Evolutionary conservation across 2,888 invertebrate species (phyloP).

Genomic region (Oeneis ivallda): DNA sequence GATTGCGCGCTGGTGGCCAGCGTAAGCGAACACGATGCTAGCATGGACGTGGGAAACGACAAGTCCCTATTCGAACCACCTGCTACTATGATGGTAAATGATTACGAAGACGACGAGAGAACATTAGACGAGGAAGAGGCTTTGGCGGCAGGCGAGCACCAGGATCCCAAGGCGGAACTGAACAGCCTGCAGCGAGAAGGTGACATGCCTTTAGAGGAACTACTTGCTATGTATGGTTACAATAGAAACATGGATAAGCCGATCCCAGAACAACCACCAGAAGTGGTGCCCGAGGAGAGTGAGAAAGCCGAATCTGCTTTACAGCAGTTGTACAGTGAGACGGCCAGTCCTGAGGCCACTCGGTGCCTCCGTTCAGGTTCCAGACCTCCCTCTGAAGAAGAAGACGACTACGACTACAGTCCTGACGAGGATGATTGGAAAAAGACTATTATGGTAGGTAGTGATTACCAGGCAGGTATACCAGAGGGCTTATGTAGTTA

Average conservation of each 20-base stretch:
- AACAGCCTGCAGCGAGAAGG: slow-evolving; percentile 95
- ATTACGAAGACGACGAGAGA: slow-evolving; percentile 98
- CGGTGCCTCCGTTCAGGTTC: slow-evolving; percentile 83
- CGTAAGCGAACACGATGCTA: slow-evolving; percentile 80
- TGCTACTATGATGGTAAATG: slow-evolving; percentile 98
- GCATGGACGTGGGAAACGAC: slow-evolving; percentile 80
- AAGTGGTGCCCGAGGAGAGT: slow-evolving; percentile 64
- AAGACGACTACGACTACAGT: slow-evolving; percentile 91
- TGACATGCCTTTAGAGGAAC: slow-evolving; percentile 97
- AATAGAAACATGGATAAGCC: slow-evolving; percentile 75
- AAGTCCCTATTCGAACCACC: slow-evolving; percentile 92
- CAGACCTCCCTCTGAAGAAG: slow-evolving; percentile 89
- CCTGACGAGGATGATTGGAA: slow-evolving; percentile 94
- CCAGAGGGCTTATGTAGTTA: slow-evolving; percentile 95
- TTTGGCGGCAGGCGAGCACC: slow-evolving; percentile 91
- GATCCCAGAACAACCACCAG: slow-evolving; percentile 57
- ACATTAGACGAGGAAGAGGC: slow-evolving; percentile 99
- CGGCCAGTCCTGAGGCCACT: slow-evolving; percentile 69
- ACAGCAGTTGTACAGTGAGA: slow-evolving; percentile 69
- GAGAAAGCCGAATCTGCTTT: slow-evolving; percentile 77
- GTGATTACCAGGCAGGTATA: slow-evolving; percentile 95
- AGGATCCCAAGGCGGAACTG: slow-evolving; percentile 93
- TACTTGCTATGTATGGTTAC: slow-evolving; percentile 94
- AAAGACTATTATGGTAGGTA: slow-evolving; percentile 97
- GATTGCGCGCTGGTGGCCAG: slow-evolving; percentile 80